Evolutionary conservation across 2,888 invertebrate genomes (phyloP), one percentile per base, ranked within the genome.

Genomic region (Zootermopsis nevadensis): DNA sequence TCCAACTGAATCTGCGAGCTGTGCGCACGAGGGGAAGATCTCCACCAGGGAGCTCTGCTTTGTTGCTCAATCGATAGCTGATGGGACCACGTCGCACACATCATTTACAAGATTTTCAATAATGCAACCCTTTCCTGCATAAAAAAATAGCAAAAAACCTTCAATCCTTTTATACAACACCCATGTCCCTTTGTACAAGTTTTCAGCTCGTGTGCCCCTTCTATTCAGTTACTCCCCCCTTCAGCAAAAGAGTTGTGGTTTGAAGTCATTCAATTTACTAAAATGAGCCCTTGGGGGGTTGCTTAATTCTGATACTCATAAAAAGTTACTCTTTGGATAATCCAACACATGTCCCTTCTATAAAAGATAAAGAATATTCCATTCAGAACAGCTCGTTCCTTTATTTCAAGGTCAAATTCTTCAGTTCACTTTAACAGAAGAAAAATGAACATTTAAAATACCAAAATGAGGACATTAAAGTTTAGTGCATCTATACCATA

Each of bases 81-180:
- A 83, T 81, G 77, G 38, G 42, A 74, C 80, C 55, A 80, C 35
- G 66, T 79, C 79, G 60, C 66, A 35, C 79, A 83, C 66, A 72
- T 76, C 55, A 83, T 83, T 83, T 81, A 83, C 80, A 69, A 77
- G 66, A 76, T 74, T 83, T 83, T 81, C 66, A 83, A 80, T 81
- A 83, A 83, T 83, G 27, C 83, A 83, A 83, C 83, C 83, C 83
- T 83, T 83, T 60, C 30, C 30, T 79, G 33, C 53, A 83, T 55
- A 80, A 53, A 66, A 77, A 80, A 76, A 35, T 27, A 77, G 55
- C 35, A 83, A 79, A 83, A 81, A 80, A 30, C 24, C 27, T 83
- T 81, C 66, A 76, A 81, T 77, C 81, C 83, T 66, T 81, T 81
- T 55, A 83, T 76, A 83, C 19, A 81, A 69, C 80, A 77, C 42